These are phyloP conservation scores for Teleogryllus oceanicus DNA, from an alignment of 2,888 invertebrate genomes.

Conservation along the genomic window DNA sequence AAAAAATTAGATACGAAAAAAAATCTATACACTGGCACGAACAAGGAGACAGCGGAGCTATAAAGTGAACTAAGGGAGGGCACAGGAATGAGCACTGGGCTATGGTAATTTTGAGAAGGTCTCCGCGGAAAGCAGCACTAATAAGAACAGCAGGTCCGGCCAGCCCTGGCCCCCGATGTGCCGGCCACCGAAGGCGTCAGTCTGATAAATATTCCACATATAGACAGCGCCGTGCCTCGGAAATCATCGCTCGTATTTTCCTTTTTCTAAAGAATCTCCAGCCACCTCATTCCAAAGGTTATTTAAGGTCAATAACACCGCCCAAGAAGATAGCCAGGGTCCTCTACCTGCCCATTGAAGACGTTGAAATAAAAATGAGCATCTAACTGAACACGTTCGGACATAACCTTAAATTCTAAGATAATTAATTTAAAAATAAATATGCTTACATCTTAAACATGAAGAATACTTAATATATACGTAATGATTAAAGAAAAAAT, in stretches of 20 bases:
- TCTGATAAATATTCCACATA: conserved; percentile 7
- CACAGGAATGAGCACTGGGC: no score
- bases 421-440: conserved; percentile 18
- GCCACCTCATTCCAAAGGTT: conserved; percentile 1
- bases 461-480: conserved; percentile 9
- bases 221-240: conserved; percentile 11
- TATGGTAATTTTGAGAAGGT: no score
- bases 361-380: conserved; percentile 1
- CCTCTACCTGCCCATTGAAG: background rate
- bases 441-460: conserved; percentile 6
- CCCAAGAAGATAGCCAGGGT: background rate
- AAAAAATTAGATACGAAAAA: no score
- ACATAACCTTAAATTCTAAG: conserved; percentile 1
- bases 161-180: no score
- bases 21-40: no score
- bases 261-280: conserved; percentile 4
- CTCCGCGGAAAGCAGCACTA: no score
- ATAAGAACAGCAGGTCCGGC: no score
- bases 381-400: conserved; percentile 18
- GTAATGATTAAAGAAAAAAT: conserved; percentile 11
- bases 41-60: no score
- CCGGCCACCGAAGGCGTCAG: background rate
- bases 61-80: no score
- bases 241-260: background rate
- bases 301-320: conserved; percentile 7